Percentiles rank a stretch among this genome's conserved stretches.
These are phyloP conservation scores for Apamea sordens DNA, from an alignment of 2,888 invertebrate genomes.

Conservation along the genomic window DNA sequence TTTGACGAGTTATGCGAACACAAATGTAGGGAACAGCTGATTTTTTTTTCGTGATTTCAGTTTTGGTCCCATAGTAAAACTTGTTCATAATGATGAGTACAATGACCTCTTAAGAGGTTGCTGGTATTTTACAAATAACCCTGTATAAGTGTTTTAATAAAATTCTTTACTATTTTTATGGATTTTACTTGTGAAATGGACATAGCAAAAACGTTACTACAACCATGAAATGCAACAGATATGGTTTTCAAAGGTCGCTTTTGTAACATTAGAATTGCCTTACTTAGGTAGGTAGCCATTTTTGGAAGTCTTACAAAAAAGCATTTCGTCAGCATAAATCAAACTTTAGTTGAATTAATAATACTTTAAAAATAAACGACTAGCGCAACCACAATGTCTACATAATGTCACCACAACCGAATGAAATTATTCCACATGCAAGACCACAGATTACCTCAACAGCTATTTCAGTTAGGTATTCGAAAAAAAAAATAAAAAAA, in stretches of 20 bases:
- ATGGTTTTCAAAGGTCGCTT: not conserved
- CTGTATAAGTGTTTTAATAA: too few relatives aligned
- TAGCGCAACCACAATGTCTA: not conserved
- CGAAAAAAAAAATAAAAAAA: not conserved
- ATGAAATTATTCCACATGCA: not conserved
- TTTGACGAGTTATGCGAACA: too few relatives aligned
- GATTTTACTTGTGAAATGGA: not conserved
- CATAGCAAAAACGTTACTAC: not conserved
- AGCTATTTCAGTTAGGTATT: not conserved
- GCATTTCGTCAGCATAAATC: not conserved
- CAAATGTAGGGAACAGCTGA: too few relatives aligned
- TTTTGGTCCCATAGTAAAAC: too few relatives aligned
- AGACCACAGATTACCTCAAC: constrained; percentile 8
- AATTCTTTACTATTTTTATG: not conserved
- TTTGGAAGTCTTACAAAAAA: not conserved
- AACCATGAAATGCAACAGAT: too few relatives aligned
- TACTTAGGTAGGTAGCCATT: not conserved
- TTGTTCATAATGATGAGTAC: too few relatives aligned
- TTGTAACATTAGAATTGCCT: not conserved
- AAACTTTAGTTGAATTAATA: not conserved
- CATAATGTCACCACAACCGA: not conserved
- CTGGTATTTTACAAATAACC: too few relatives aligned
- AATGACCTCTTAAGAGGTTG: too few relatives aligned
- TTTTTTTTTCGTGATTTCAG: too few relatives aligned
- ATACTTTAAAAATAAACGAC: constrained; percentile 1